Percentiles rank a stretch among this genome's conserved stretches.
These are phyloP conservation scores for Brachyopa scutellaris DNA, from an alignment of 2,888 invertebrate genomes.

Conservation along the genomic window DNA sequence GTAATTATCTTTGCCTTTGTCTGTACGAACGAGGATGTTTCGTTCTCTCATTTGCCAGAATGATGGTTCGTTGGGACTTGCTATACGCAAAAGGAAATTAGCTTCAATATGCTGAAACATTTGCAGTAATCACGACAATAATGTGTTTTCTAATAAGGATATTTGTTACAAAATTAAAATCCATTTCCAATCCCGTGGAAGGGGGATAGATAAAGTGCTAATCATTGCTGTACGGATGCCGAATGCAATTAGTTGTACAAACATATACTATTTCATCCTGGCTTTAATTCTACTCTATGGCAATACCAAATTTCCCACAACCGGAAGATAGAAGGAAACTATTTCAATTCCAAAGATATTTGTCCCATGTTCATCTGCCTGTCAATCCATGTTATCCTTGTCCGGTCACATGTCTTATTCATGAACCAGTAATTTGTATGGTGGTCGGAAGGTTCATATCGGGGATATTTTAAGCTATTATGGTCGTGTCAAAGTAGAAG, in stretches of 20 bases:
- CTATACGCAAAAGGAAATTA: constrained; percentile 49
- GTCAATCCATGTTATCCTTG: no score
- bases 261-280: no score
- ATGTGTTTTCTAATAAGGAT: constrained; percentile 58
- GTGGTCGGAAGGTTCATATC: no score
- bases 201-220: not conserved
- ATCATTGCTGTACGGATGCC: not conserved
- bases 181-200: not conserved
- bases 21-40: not conserved
- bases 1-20: constrained; percentile 58
- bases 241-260: not conserved
- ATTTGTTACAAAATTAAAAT: constrained; percentile 36
- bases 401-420: no score
- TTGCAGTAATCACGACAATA: constrained; percentile 43
- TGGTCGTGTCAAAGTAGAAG: no score
- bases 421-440: no score
- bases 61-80: constrained; percentile 40
- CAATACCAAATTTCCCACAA: no score
- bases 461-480: no score
- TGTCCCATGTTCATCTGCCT: no score
- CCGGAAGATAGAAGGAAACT: no score
- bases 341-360: no score
- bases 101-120: constrained; percentile 57
- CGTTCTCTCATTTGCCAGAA: constrained; percentile 31
- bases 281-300: no score